Conservation (phyloP, 1,140 invertebrate species). For the Papilio aristodemus region DNA sequence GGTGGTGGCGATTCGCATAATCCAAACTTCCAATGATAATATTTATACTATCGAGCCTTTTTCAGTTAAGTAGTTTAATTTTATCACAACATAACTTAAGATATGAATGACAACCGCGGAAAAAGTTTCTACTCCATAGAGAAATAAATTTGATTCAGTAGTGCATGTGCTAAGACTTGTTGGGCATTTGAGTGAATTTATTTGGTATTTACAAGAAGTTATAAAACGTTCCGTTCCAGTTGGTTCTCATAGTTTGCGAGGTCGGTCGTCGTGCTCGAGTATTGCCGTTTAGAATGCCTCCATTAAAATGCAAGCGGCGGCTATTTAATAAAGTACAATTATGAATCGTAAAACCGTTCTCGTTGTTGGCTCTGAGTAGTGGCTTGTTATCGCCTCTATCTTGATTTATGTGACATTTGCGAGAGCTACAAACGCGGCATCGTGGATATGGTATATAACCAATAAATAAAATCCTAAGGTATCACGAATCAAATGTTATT, state of each 20-base stretch:
- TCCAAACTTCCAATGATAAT: too few relatives aligned
- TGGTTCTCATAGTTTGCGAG: constrained; percentile 6
- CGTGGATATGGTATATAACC: constrained; percentile 38
- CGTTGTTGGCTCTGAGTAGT: constrained; percentile 70
- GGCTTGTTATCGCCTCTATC: constrained; percentile 73
- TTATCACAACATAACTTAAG: too few relatives aligned
- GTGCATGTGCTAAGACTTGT: too few relatives aligned
- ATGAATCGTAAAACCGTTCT: constrained; percentile 78
- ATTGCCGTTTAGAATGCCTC: constrained; percentile 52
- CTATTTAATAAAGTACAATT: constrained; percentile 78
- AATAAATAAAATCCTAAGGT: too few relatives aligned
- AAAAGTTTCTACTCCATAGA: too few relatives aligned
- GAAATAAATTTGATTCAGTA: too few relatives aligned
- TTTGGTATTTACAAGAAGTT: background rate
- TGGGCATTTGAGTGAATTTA: background rate
- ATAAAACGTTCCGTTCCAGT: background rate
- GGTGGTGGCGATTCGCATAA: too few relatives aligned
- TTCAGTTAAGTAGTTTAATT: too few relatives aligned
- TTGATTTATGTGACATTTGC: constrained; percentile 73
- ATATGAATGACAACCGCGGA: too few relatives aligned
- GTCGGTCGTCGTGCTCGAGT: constrained; percentile 23
- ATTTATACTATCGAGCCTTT: too few relatives aligned
- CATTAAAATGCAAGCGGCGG: constrained; percentile 70
- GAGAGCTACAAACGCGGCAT: constrained; percentile 37
- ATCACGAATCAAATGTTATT: too few relatives aligned